Evolutionary conservation across 2,113 vertebrate species (phyloP), one percentile per base, ranked within the genome.

Genomic region (Peromyscus polionotus): DNA sequence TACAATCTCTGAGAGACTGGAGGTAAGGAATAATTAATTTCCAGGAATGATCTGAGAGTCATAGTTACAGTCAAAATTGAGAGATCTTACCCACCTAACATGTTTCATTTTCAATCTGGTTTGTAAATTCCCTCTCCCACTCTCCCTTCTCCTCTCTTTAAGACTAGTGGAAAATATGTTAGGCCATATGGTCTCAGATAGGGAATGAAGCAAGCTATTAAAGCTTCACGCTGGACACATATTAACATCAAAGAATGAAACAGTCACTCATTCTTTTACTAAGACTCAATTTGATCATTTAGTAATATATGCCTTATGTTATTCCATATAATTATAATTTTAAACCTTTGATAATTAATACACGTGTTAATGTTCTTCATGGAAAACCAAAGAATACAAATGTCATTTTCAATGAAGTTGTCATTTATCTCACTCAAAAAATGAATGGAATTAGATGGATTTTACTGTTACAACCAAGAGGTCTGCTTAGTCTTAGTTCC

Each of bases 101-200:
- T 81, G 42, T 75, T 94, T 90, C 59, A 92, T 81, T 93, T 93
- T 48, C 33, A 90, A 75, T 91, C 28, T 95, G 28, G 33, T 72
- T 90, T 90, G 28, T 9, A 36, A 88, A 39, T 63, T 89, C 42
- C 42, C 26, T 93, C n/a, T 83, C 86, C 39, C 4, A 65, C 28
- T 92, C 72, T 96, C 87, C 45, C 22, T 93, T 95, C 36, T 77
- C 79, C 48, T 76, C 54, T 90, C 97, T 97, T 84, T 83, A 96
- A 96, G 75, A 95, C 24, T 93, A 93, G 45, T 90, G 79, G 95
- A 94, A 97, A 97, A 92, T 96, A 88, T 93, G 77, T 61, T 95
- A 31, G 81, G 45, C 92, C 97, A 98, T 97, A 96, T 98, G 98
- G 92, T 88, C 79, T 93, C 61, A 86, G 80, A 96, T 26, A 97